These are phyloP conservation scores for Staurois parvus DNA, from an alignment of 2,797 vertebrate genomes.

Conservation along the genomic window DNA sequence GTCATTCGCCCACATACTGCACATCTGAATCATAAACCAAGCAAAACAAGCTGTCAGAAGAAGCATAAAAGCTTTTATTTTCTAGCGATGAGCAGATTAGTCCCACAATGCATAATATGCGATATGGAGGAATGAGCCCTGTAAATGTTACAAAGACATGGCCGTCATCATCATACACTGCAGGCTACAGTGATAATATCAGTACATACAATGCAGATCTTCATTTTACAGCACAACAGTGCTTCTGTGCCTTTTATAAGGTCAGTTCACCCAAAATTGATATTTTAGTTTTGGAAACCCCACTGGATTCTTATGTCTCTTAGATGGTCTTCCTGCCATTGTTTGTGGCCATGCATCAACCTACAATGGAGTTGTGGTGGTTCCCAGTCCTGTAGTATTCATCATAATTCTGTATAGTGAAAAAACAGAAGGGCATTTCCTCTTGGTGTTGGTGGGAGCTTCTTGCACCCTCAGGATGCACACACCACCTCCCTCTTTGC, in stretches of 20 bases:
- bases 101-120: not conserved
- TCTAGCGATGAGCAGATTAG: constrained; percentile 22
- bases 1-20: constrained; percentile 54
- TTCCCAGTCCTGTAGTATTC: too few relatives aligned
- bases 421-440: too few relatives aligned
- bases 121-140: not conserved
- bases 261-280: not conserved
- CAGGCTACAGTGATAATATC: not conserved
- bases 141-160: not conserved
- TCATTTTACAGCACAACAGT: not conserved
- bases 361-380: too few relatives aligned
- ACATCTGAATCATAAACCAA: constrained; percentile 52
- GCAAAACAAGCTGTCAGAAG: constrained; percentile 45
- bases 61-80: constrained; percentile 23
- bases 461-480: too few relatives aligned
- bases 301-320: too few relatives aligned
- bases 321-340: too few relatives aligned
- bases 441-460: too few relatives aligned
- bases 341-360: too few relatives aligned
- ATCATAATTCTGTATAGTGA: too few relatives aligned
- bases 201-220: not conserved
- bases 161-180: not conserved
- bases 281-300: not conserved
- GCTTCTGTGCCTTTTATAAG: too few relatives aligned
- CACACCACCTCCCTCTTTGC: too few relatives aligned